phyloP scores from a whole-genome alignment of 2,113 vertebrate species.

The Pituophis catenifer region DNA sequence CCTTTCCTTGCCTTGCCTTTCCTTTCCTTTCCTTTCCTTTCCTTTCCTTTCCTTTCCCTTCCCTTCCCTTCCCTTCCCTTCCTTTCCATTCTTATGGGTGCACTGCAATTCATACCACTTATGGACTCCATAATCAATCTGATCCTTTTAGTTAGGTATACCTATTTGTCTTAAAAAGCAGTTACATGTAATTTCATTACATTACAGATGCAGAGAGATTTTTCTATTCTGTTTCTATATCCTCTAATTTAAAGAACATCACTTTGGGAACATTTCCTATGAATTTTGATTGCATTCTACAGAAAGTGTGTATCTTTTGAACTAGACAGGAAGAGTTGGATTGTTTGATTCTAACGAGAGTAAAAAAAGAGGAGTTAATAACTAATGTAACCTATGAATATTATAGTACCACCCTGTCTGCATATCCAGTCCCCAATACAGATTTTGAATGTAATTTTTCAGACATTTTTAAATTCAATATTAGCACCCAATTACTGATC shows the following conservation, averaged over 20 bases:
- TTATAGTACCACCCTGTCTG: not conserved
- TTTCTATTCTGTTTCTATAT: not conserved
- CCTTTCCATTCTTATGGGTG: not conserved
- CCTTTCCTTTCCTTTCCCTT: too few relatives aligned
- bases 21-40: too few relatives aligned
- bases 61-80: too few relatives aligned
- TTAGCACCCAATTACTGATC: not conserved
- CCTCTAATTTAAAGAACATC: not conserved
- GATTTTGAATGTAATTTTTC: not conserved
- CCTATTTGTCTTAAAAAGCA: not conserved
- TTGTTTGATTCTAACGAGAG: not conserved
- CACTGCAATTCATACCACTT: not conserved
- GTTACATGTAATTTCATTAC: not conserved
- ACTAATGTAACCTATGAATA: not conserved
- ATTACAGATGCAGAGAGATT: not conserved
- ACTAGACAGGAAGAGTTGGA: not conserved
- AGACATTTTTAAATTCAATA: conserved; percentile 9
- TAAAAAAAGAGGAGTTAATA: not conserved
- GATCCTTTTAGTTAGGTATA: not conserved
- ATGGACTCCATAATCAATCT: not conserved
- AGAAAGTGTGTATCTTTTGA: not conserved
- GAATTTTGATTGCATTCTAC: not conserved
- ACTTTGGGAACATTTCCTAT: not conserved
- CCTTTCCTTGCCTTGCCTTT: too few relatives aligned
- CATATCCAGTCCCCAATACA: not conserved